Conservation (phyloP, 2,797 vertebrate species). For the Trematomus bernacchii region DNA sequence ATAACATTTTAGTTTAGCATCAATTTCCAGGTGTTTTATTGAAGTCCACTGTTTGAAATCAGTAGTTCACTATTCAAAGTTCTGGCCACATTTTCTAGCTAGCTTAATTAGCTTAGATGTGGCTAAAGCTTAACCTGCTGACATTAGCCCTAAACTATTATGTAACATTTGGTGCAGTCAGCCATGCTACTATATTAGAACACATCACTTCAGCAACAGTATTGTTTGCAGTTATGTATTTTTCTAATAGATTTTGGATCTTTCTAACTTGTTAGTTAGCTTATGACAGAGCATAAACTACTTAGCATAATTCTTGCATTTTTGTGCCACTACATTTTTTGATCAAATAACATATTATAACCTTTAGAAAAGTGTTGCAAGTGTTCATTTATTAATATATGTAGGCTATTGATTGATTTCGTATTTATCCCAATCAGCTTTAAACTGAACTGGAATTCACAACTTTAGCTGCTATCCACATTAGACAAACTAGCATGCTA, state of each 20-base stretch:
- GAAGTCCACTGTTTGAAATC: neutral
- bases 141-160: neutral
- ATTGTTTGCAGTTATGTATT: neutral
- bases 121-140: neutral
- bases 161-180: neutral
- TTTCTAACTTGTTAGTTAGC: neutral
- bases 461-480: neutral
- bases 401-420: neutral
- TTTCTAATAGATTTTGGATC: neutral
- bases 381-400: neutral
- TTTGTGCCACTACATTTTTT: neutral
- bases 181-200: neutral
- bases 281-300: neutral
- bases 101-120: slow-evolving; percentile 2
- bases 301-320: neutral
- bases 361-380: neutral
- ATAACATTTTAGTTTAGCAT: neutral
- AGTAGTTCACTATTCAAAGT: neutral
- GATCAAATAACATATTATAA: neutral
- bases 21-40: neutral
- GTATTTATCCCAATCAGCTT: neutral
- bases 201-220: neutral
- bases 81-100: neutral
- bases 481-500: neutral
- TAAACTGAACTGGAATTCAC: neutral